Base-by-base conservation (phyloP, 2,113 vertebrate species). In the Indicator indicator region DNA sequence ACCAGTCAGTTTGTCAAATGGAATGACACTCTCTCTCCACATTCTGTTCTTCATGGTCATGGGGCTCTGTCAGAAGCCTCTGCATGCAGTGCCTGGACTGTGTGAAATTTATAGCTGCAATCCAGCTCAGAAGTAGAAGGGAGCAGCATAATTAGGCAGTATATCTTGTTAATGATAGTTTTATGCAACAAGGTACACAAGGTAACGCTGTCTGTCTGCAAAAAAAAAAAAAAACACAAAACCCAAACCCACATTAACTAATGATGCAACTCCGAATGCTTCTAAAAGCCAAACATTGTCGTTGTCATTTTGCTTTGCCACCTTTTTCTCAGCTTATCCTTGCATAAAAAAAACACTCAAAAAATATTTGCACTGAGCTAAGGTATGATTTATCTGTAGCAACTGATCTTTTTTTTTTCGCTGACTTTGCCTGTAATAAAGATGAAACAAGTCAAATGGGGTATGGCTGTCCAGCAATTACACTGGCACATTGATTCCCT, bases 1-100 rank as follows among this genome's bases (percentile, higher is more conserved):
- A 83, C 36, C 93, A 83, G 88, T 94, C 91, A 94, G 83, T 94
- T 92, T 97, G 95, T 97, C 95, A 97, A 63, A 75, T 44, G 30
- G 26, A 92, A 62, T 95, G 96, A 95, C 92, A 78, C 72, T 38
- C 1, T 96, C 82, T 94, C 78, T 58, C 83, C 88, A 30, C 80
- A 42, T 79, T 86, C 83, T 82, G 68, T 42, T 96, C 70, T 76
- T 83, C 26, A 8, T 72, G 93, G 96, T 82, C 93, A 68, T 48
- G 89, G 77, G 83, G 30, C 83, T 83, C 91, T 95, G 86, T 91
- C 97, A 82, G 94, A 82, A 86, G 63, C 62, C 64, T 94, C 46
- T 80, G 89, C 83, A 11, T 33, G 18, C 42, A 64, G 17, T 4
- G 44, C 58, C 8, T 5, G 68, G 68, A 71, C 50, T 5, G 42